Percentiles rank a stretch among this genome's conserved stretches.
Evolutionary conservation across 2,888 invertebrate genomes (phyloP).

Genomic region (Capitulum mitella): DNA sequence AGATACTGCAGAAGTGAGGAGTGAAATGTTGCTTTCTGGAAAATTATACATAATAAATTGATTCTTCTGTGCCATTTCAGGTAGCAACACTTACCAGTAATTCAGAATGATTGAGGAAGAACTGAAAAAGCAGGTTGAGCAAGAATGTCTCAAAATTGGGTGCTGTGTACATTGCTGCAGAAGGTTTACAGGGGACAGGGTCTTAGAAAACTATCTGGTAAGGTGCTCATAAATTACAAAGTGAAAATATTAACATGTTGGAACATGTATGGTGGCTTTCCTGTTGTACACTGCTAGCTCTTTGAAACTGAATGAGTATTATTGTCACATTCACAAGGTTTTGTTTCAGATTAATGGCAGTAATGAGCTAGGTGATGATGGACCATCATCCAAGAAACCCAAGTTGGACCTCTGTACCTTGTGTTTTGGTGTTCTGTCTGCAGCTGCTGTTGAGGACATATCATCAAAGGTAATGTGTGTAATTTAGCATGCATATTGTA

Average conservation of each 20-base stretch:
- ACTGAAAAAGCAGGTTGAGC: background rate
- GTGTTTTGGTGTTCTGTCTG: background rate
- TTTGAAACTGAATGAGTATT: background rate
- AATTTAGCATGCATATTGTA: background rate
- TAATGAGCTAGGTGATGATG: background rate
- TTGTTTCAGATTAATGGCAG: background rate
- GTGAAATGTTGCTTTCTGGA: no score
- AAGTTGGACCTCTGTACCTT: background rate
- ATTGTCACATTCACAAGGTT: no score
- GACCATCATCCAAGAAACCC: background rate
- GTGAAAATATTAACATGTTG: background rate
- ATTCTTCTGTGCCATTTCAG: background rate
- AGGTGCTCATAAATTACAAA: background rate
- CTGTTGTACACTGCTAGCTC: background rate
- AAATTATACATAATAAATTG: no score
- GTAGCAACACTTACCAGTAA: background rate
- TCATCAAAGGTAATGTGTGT: background rate
- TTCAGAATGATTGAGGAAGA: background rate
- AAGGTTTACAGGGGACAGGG: background rate
- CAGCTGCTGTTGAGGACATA: background rate
- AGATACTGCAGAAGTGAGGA: no score
- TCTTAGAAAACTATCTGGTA: background rate
- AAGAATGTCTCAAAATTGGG: background rate
- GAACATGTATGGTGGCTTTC: background rate
- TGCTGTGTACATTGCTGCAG: background rate